Conservation (phyloP, 2,888 invertebrate species). For the Eupsilia transversa region DNA sequence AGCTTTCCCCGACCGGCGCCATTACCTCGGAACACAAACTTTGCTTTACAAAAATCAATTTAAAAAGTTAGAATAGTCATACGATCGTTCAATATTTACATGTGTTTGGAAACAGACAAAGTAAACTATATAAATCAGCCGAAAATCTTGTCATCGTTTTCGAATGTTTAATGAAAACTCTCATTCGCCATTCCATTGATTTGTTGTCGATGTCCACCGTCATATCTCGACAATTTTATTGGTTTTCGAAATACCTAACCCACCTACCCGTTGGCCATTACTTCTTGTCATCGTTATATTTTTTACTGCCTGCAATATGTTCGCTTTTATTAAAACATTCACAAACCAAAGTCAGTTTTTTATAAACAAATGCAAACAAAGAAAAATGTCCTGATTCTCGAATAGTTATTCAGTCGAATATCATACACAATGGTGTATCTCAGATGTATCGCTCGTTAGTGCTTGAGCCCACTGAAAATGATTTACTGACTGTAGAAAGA, state of each 20-base stretch:
- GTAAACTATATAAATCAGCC: not conserved
- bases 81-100: conserved; percentile 21
- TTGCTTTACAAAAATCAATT: conserved; percentile 30
- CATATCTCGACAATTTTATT: conserved; percentile 22
- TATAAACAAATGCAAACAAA: conserved; percentile 42
- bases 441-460: conserved; percentile 69
- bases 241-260: conserved; percentile 5
- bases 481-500: conserved; percentile 62
- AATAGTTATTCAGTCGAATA: conserved; percentile 58
- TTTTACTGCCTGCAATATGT: conserved; percentile 17
- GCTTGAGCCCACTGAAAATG: conserved; percentile 56
- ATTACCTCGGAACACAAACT: conserved; percentile 28
- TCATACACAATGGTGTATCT: conserved; percentile 56
- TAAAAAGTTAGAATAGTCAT: conserved; percentile 11
- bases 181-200: conserved; percentile 18
- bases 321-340: conserved; percentile 39
- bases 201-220: not conserved
- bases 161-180: conserved; percentile 11
- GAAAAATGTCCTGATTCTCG: conserved; percentile 45
- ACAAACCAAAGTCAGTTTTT: conserved; percentile 18
- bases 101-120: not conserved
- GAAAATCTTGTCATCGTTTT: not conserved
- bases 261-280: not conserved
- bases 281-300: conserved; percentile 14
- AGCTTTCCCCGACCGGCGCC: conserved; percentile 30